A percentile compares a stretch with the other conserved stretches of the same genome.
Evolutionary conservation across 2,113 vertebrate species (phyloP).

Genomic region (Pteropus alecto): DNA sequence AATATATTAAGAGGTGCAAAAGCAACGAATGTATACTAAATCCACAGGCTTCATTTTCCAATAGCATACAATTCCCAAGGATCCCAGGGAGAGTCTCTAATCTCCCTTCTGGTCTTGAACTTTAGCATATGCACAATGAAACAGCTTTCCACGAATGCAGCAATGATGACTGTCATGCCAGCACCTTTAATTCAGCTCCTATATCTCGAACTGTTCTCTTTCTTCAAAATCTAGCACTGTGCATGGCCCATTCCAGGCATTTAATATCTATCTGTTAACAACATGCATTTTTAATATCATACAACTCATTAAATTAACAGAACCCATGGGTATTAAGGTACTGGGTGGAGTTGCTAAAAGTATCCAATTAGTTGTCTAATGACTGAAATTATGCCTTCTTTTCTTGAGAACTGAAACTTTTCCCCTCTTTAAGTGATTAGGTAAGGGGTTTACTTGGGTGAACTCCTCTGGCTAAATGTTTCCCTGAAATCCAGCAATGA

Average conservation of each 20-base stretch:
- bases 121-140: not conserved
- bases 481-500: constrained; percentile 13
- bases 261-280: not conserved
- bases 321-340: not conserved
- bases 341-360: not conserved
- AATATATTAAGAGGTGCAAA: not conserved
- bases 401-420: constrained; percentile 7
- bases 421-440: not conserved
- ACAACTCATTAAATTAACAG: constrained; percentile 2
- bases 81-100: not conserved
- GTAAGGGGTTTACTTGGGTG: not conserved
- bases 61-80: not conserved
- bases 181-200: not conserved
- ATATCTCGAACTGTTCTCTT: not conserved
- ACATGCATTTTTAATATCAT: constrained; percentile 4
- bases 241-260: not conserved
- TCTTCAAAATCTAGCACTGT: not conserved
- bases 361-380: constrained; percentile 41
- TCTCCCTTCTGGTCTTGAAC: not conserved
- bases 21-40: not conserved
- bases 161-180: not conserved
- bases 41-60: not conserved
- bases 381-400: not conserved
- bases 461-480: constrained; percentile 49
- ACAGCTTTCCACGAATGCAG: not conserved